Percentiles rank a stretch among this genome's conserved stretches.
These are phyloP conservation scores for Saccostrea glomerata DNA, from an alignment of 1,140 invertebrate genomes.

Conservation along the genomic window DNA sequence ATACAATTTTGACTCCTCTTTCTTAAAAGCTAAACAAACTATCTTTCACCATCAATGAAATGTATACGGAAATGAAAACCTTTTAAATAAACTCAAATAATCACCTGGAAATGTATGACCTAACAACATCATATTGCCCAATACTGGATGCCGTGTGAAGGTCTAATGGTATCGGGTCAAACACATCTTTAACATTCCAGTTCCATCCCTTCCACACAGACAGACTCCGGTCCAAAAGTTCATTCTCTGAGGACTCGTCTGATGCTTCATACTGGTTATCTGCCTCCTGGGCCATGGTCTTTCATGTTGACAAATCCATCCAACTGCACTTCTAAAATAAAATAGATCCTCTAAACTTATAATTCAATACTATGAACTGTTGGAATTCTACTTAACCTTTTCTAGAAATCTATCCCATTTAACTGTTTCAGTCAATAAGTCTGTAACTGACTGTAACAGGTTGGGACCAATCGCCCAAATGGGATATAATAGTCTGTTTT, in stretches of 20 bases:
- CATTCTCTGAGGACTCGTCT: conserved; percentile 77
- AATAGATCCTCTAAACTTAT: no score
- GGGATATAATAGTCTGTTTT: no score
- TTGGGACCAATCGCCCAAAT: no score
- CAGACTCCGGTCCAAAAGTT: conserved; percentile 75
- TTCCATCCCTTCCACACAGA: conserved; percentile 75
- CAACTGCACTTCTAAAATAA: not conserved
- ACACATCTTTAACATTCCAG: conserved; percentile 70
- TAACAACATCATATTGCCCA: conserved; percentile 78
- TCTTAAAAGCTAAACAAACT: not conserved
- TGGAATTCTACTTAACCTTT: no score
- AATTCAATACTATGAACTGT: no score
- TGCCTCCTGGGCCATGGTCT: conserved; percentile 45
- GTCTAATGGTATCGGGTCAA: conserved; percentile 76
- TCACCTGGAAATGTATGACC: conserved; percentile 74
- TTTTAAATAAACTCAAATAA: not conserved
- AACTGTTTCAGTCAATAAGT: no score
- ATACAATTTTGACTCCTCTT: not conserved
- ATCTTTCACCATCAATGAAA: not conserved
- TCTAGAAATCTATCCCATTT: no score
- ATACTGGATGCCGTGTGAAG: conserved; percentile 80
- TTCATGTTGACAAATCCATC: not conserved
- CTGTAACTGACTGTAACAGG: no score
- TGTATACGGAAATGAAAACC: not conserved
- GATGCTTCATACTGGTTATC: conserved; percentile 70